A percentile compares a stretch with the other conserved stretches of the same genome.
Conservation (phyloP, 2,888 invertebrate species). For the Unio pictorum region DNA sequence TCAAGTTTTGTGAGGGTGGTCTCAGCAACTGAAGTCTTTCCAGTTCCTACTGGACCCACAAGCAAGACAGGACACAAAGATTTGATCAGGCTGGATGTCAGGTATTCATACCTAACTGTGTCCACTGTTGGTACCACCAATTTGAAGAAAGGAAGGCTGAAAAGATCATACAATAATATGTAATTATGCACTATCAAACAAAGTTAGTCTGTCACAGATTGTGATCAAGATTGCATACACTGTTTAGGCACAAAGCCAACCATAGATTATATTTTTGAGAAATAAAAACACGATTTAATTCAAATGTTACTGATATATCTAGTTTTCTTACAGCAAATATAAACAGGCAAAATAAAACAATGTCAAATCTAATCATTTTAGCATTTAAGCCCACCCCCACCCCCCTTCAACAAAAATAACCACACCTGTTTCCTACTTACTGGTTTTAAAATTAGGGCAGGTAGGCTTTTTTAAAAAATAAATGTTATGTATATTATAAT, state of each 20-base stretch:
- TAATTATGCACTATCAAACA: background rate
- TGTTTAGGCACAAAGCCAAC: background rate
- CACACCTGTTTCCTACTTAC: no score
- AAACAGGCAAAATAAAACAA: no score
- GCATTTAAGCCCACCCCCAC: no score
- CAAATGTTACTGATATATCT: no score
- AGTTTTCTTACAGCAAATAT: no score
- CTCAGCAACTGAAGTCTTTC: slow-evolving; percentile 84
- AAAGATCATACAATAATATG: slow-evolving; percentile 16
- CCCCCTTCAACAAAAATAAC: no score
- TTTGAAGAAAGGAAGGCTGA: slow-evolving; percentile 84
- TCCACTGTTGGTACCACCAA: slow-evolving; percentile 91
- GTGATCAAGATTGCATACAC: background rate
- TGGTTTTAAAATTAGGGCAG: no score
- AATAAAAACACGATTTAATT: no score
- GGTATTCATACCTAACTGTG: slow-evolving; percentile 85
- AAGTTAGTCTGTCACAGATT: background rate
- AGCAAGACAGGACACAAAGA: slow-evolving; percentile 82
- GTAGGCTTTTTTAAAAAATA: no score
- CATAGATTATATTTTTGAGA: no score
- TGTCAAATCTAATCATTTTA: no score
- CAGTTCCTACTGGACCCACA: slow-evolving; percentile 88
- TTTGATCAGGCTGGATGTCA: slow-evolving; percentile 79
- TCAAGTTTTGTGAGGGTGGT: slow-evolving; percentile 79
- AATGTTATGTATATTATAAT: no score